Conservation (phyloP, 2,113 vertebrate species). For the Myrmecophaga tridactyla region DNA sequence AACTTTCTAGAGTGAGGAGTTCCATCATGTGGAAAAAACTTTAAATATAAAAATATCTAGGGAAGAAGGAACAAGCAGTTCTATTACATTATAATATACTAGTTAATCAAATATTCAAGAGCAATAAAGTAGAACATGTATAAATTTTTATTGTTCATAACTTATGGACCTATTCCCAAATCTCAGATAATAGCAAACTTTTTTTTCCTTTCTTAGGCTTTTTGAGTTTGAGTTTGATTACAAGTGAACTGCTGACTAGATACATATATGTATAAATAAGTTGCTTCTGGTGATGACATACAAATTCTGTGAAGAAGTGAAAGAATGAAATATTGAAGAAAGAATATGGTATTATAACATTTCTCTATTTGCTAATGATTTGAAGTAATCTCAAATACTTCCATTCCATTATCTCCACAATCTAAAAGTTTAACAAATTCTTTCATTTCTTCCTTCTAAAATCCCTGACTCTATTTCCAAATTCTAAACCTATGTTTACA, state of each 20-base stretch:
- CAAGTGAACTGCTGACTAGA: not conserved
- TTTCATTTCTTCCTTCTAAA: too few relatives aligned
- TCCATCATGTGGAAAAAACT: not conserved
- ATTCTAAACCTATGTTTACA: too few relatives aligned
- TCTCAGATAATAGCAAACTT: not conserved
- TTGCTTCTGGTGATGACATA: too few relatives aligned
- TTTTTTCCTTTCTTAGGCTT: not conserved
- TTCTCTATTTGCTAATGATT: not conserved
- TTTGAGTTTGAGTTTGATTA: not conserved
- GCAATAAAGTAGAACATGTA: not conserved
- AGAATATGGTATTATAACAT: not conserved
- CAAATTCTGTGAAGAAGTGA: not conserved
- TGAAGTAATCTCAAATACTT: not conserved
- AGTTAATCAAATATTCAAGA: not conserved
- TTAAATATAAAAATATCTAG: not conserved
- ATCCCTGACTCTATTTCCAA: too few relatives aligned
- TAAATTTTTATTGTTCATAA: not conserved
- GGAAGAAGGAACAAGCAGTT: not conserved
- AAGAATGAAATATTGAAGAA: rapidly evolving
- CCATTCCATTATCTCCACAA: not conserved
- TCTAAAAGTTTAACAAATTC: not conserved
- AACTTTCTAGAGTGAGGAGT: not conserved
- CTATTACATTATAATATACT: not conserved
- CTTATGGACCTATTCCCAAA: not conserved
- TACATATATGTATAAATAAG: not conserved